Evolutionary conservation across 53 echinoderm and acorn worm genomes (phyloP).

Genomic region (Pentamera pediparva): DNA sequence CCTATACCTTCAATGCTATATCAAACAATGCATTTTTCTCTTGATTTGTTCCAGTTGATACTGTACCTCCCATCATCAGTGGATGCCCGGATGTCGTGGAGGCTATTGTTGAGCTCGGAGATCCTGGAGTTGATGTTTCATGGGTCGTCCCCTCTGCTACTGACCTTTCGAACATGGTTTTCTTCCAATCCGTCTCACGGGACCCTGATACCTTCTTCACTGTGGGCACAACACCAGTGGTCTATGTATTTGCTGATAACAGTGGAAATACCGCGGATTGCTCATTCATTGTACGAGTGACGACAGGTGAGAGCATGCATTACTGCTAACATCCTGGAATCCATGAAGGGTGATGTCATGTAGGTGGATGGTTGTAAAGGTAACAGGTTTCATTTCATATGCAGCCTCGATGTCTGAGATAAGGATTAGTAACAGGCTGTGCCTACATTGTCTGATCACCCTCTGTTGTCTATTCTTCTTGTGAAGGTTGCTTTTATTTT

Average conservation of each 20-base stretch:
- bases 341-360: too few species aligned
- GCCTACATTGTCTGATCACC: too few species aligned
- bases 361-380: too few species aligned
- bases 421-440: too few species aligned
- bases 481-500: too few species aligned
- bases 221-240: background rate
- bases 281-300: slow-evolving; percentile 13
- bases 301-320: slow-evolving; percentile 17
- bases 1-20: too few species aligned
- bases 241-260: background rate
- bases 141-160: slow-evolving; percentile 56
- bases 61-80: slow-evolving; percentile 13
- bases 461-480: too few species aligned
- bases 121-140: background rate
- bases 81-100: background rate
- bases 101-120: slow-evolving; percentile 15
- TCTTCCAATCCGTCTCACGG: background rate
- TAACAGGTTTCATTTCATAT: too few species aligned
- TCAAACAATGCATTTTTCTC: background rate
- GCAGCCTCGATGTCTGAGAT: too few species aligned
- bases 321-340: too few species aligned
- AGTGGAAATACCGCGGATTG: slow-evolving; percentile 23
- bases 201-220: background rate
- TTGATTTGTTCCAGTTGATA: slow-evolving; percentile 11
- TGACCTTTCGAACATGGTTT: slow-evolving; percentile 42